Evolutionary conservation across 2,113 vertebrate species (phyloP), one percentile per base, ranked within the genome.

Genomic region (Haliaeetus leucogaster): DNA sequence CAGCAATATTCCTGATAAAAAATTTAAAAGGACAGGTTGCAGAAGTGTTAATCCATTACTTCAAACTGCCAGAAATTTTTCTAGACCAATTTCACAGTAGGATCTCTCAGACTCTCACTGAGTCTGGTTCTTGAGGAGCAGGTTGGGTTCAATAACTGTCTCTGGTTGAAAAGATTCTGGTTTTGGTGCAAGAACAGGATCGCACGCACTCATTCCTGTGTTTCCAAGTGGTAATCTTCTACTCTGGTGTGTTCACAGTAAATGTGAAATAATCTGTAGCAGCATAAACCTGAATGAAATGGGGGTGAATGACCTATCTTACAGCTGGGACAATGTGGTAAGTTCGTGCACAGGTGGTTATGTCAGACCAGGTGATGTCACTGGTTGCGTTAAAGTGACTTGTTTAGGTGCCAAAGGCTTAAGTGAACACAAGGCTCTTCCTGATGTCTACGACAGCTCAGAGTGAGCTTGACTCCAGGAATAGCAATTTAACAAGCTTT

Each of bases 141-240:
- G 29, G 7, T 58, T 93, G 48, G 1, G 1, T 77, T 93, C 47
- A 50, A 20, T 62, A 48, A 30, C n/a, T 0, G 0, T 30, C 25
- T 85, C 34, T 66, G 20, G 6, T 45, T 86, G 22, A 70, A 80
- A 70, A 67, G 7, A 53, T 62, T 56, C 58, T 1, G 4, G 13
- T 18, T 86, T 81, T 55, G 50, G 6, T 74, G 29, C 45, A n/a
- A 38, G 38, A 85, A 40, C 43, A 72, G 23, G 10, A 61, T 72
- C 1, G 1, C 19, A 68, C 4, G 1, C 32, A 2, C 27, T 86
- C 17, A 16, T 38, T 85, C 16, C 18, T 80, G 1, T 0, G 9
- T 95, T 71, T 80, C 45, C 27, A 32, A 45, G 29, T 26, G n/a
- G 16, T 56, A 26, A 23, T 80, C 53, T 86, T 58, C 80, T 92